phyloP scores from a whole-genome alignment of 2,797 vertebrate species.

The Selene dorsalis region DNA sequence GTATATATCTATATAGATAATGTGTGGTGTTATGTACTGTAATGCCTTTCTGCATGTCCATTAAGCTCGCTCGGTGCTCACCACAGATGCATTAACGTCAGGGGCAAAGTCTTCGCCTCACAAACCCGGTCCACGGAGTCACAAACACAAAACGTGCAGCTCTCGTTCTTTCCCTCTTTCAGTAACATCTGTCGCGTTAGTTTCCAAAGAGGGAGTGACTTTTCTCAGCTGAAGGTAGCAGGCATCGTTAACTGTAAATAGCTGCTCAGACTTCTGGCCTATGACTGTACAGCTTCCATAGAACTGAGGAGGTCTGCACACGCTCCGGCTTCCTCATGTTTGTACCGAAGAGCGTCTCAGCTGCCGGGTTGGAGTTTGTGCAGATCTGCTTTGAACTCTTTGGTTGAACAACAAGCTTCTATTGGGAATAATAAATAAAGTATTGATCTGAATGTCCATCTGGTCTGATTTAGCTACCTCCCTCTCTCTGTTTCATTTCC shows the following conservation, averaged over 20 bases:
- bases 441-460: not conserved
- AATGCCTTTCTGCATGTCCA: slow-evolving; percentile 49
- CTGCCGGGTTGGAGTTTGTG: not conserved
- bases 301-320: slow-evolving; percentile 1
- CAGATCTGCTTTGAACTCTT: slow-evolving; percentile 10
- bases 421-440: slow-evolving; percentile 4
- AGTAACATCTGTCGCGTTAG: not conserved
- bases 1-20: slow-evolving; percentile 31
- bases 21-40: slow-evolving; percentile 21
- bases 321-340: too few species aligned
- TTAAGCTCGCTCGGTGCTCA: slow-evolving; percentile 23
- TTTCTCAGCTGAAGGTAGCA: slow-evolving; percentile 11
- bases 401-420: not conserved
- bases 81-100: slow-evolving; percentile 20
- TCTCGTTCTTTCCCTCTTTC: not conserved
- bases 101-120: slow-evolving; percentile 56
- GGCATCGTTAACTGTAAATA: slow-evolving; percentile 25
- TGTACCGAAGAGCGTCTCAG: not conserved
- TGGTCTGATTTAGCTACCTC: not conserved
- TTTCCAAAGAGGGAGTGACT: not conserved
- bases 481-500: too few species aligned
- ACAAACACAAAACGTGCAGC: not conserved
- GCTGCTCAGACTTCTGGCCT: too few species aligned
- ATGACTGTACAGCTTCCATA: not conserved
- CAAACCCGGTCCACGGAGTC: slow-evolving; percentile 31